Base-by-base conservation (phyloP, 2,888 invertebrate genomes). In the Harpalus rufipes region DNA sequence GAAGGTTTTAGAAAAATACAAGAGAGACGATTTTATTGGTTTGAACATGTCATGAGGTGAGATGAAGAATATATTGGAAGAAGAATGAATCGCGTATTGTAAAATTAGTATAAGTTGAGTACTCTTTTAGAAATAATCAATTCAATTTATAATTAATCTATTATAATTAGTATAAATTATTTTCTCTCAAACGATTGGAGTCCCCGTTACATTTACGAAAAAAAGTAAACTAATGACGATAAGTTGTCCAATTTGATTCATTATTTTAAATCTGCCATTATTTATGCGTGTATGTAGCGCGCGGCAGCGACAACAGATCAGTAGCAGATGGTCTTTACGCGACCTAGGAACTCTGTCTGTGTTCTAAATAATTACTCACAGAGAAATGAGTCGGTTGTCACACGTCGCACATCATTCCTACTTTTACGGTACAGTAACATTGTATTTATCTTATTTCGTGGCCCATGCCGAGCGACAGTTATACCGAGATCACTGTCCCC, bases 361-460 rank as follows among this genome's bases (percentile, higher is more conserved):
- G 76, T 51, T 76, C 76, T 51, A 76, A 76, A 76, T 76, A 76
- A 76, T 76, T 76, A 76, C 56, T 76, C 21, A 51, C 51, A 21
- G 51, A 25, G 51, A 76, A 76, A 76, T 76, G 21, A 51, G 12
- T 76, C 39, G 51, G 32, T 32, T 32, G 32, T 32, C 32, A 6
- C 32, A 32, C 32, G 6, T 6, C 32, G 6, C 6, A 32, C 32
- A 32, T 32, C 32, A 5, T n/a, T 16, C 56, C 76, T 56, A 56
- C 76, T 76, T n/a, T n/a, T 76, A 76, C 56, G 76, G 76, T 76
- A 76, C 76, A 76, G 18, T 56, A 76, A 76, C 56, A 76, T 56
- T 21, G 56, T n/a, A 56, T 76, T 76, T 76, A 76, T 76, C 76
- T 76, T 21, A 76, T 76, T 76, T 76, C 25, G 51, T 76, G 76